These are phyloP conservation scores for Agonopterix subpropinquella DNA, from an alignment of 2,888 invertebrate genomes.

Conservation along the genomic window DNA sequence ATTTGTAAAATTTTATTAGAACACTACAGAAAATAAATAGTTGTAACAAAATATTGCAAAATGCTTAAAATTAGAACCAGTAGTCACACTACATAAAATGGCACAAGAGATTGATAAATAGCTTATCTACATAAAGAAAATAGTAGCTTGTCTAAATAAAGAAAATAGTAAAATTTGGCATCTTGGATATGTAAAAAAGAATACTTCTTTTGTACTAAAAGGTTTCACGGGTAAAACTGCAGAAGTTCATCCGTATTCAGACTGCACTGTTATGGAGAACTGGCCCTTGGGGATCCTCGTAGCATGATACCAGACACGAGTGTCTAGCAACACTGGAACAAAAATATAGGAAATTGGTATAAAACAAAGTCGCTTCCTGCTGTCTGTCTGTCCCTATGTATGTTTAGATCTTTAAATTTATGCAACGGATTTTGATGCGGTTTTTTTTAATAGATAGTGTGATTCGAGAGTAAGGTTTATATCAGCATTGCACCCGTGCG, in stretches of 20 bases:
- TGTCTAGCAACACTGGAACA: slow-evolving; percentile 87
- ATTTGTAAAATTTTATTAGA: slow-evolving; percentile 5
- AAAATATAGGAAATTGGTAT: neutral
- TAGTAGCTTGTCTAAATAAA: slow-evolving; percentile 34
- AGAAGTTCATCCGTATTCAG: slow-evolving; percentile 86
- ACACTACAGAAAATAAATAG: neutral
- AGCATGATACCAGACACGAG: slow-evolving; percentile 93
- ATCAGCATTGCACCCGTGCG: too few relatives aligned
- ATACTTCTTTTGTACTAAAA: slow-evolving; percentile 44
- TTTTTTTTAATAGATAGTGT: too few relatives aligned
- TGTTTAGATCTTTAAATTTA: too few relatives aligned
- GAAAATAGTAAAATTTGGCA: slow-evolving; percentile 50
- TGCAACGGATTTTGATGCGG: too few relatives aligned
- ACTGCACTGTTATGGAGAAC: slow-evolving; percentile 91
- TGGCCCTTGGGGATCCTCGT: slow-evolving; percentile 87
- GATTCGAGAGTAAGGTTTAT: too few relatives aligned
- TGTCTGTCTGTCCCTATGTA: too few relatives aligned
- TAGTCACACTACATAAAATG: slow-evolving; percentile 61
- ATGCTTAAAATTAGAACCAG: slow-evolving; percentile 23
- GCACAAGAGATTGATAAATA: slow-evolving; percentile 41
- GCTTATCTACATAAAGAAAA: slow-evolving; percentile 13
- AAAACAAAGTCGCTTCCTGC: too few relatives aligned
- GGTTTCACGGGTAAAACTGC: slow-evolving; percentile 12
- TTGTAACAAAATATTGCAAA: neutral
- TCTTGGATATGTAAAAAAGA: slow-evolving; percentile 54